Conservation (phyloP, 2,113 vertebrate genomes). For the Embiotoca jacksoni region DNA sequence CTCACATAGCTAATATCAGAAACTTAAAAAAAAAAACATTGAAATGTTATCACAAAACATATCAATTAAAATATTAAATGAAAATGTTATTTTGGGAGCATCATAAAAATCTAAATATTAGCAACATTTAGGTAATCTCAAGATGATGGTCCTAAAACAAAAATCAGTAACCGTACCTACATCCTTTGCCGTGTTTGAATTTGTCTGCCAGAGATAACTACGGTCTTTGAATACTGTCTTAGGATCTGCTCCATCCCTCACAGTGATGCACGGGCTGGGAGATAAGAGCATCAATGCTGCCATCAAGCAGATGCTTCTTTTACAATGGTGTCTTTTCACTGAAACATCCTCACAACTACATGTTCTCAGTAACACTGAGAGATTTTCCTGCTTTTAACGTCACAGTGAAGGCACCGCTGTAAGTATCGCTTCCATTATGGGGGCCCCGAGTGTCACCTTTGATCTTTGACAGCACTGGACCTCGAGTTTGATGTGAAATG, state of each 20-base stretch:
- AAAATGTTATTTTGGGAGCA: too few species aligned
- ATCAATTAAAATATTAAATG: too few species aligned
- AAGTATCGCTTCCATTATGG: neutral
- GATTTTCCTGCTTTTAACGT: slow-evolving; percentile 14
- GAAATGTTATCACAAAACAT: too few species aligned
- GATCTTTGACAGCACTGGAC: neutral
- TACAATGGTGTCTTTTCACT: neutral
- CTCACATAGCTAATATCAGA: too few species aligned
- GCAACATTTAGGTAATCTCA: too few species aligned
- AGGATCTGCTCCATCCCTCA: neutral
- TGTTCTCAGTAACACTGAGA: slow-evolving; percentile 8
- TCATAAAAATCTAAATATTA: too few species aligned
- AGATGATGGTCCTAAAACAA: too few species aligned
- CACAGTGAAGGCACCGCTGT: neutral
- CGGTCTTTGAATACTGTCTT: too few species aligned
- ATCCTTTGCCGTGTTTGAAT: too few species aligned
- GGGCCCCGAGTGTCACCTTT: neutral
- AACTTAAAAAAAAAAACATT: too few species aligned
- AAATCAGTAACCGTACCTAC: too few species aligned
- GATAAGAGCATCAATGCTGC: neutral
- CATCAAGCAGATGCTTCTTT: slow-evolving; percentile 1
- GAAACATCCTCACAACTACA: neutral
- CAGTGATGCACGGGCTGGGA: neutral
- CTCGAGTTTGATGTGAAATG: slow-evolving; percentile 7
- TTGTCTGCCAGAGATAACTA: too few species aligned